Percentiles rank a stretch among this genome's conserved stretches.
These are phyloP conservation scores for Aurelia aurita complex sp. Pacific DNA, from an alignment of 30 jellyfish, hydroid and myxozoan genomes.

Conservation along the genomic window DNA sequence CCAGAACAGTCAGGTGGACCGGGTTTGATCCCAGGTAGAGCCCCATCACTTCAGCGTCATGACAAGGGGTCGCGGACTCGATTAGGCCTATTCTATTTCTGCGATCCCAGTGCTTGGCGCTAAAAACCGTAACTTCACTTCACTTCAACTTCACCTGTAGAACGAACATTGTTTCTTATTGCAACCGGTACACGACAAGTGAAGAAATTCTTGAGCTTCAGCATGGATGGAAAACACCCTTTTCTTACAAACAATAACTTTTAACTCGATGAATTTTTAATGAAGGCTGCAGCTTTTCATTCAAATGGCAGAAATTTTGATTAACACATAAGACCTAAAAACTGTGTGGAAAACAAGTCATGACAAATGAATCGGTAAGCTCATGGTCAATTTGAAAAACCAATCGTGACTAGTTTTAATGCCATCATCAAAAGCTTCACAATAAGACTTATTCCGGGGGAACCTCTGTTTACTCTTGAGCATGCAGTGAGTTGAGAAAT, in stretches of 20 bases:
- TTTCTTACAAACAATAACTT: slow-evolving; percentile 6
- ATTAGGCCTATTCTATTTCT: too few species aligned
- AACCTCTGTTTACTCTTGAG: neutral
- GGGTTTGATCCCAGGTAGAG: too few species aligned
- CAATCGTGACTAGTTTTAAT: neutral
- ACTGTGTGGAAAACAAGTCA: neutral
- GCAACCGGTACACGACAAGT: too few species aligned
- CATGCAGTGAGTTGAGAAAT: neutral
- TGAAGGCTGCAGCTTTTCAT: slow-evolving; percentile 28
- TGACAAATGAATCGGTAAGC: slow-evolving; percentile 14
- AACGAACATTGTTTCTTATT: too few species aligned
- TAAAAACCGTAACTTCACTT: too few species aligned
- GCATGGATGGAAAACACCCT: neutral
- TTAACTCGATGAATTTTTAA: slow-evolving; percentile 39
- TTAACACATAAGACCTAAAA: slow-evolving; percentile 7
- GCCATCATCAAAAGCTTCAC: slow-evolving; percentile 9
- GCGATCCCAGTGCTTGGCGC: too few species aligned
- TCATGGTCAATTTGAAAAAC: slow-evolving; percentile 9
- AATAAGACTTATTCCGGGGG: slow-evolving; percentile 21
- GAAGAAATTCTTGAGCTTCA: neutral
- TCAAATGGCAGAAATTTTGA: slow-evolving; percentile 10
- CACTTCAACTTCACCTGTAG: too few species aligned
- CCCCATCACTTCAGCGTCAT: too few species aligned
- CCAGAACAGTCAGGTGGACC: too few species aligned
- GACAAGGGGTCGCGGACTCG: too few species aligned